These are phyloP conservation scores for Loris lydekkerianus DNA, from an alignment of 2,797 vertebrate genomes.

Conservation along the genomic window DNA sequence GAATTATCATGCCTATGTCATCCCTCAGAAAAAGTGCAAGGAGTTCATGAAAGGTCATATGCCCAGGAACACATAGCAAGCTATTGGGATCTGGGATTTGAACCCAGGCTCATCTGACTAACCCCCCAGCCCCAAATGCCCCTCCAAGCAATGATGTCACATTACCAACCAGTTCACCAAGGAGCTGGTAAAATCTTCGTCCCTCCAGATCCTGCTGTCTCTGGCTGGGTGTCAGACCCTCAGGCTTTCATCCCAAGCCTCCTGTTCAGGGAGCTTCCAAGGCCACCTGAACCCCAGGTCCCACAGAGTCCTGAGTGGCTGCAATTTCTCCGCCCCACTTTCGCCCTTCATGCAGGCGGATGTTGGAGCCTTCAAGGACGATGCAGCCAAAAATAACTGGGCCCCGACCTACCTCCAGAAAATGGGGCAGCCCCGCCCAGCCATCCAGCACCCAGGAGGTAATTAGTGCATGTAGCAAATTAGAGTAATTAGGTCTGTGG, in stretches of 20 bases:
- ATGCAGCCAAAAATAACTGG: slow-evolving; percentile 80
- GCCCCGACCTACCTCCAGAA: slow-evolving; percentile 80
- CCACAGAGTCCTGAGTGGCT: background rate
- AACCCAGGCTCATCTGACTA: background rate
- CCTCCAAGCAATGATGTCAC: background rate
- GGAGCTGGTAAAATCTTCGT: background rate
- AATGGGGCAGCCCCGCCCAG: slow-evolving; percentile 76
- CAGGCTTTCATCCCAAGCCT: background rate
- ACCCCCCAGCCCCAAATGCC: no score
- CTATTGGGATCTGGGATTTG: background rate
- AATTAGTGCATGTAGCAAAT: slow-evolving; percentile 82
- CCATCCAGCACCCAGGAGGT: slow-evolving; percentile 74
- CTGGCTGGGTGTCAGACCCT: background rate
- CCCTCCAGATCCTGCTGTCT: background rate
- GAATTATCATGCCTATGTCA: background rate
- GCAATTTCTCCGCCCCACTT: slow-evolving; percentile 71
- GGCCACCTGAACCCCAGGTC: background rate
- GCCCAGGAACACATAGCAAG: background rate
- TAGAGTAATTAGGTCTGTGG: slow-evolving; percentile 86
- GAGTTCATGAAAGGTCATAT: background rate
- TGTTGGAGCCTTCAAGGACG: slow-evolving; percentile 56
- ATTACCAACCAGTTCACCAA: background rate
- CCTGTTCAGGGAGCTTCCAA: background rate
- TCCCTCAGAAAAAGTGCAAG: background rate
- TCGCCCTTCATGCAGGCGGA: slow-evolving; percentile 61